phyloP scores from a whole-genome alignment of 2,113 vertebrate genomes.

The Brachyistius frenatus region DNA sequence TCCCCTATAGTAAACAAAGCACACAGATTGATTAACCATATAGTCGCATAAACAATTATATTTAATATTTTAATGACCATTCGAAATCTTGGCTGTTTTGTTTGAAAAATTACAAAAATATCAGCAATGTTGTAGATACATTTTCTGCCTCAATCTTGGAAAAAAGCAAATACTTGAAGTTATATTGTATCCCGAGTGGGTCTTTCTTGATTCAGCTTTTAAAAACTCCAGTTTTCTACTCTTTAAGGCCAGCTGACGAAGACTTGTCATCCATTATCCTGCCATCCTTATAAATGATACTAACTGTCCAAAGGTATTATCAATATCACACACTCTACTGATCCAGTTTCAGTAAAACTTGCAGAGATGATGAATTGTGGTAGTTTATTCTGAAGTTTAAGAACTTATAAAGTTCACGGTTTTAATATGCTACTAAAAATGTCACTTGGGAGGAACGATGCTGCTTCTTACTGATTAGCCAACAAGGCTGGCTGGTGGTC shows the following conservation, averaged over 20 bases:
- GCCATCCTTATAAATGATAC: slow-evolving; percentile 19
- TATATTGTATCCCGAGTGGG: neutral
- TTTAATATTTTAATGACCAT: no score
- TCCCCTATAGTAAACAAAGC: no score
- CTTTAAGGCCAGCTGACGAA: neutral
- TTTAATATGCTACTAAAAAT: slow-evolving; percentile 6
- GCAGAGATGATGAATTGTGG: slow-evolving; percentile 5
- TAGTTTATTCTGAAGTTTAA: neutral
- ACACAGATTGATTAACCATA: no score
- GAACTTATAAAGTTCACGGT: slow-evolving; percentile 3
- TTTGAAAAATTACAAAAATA: neutral
- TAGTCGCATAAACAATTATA: no score
- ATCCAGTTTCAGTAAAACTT: neutral
- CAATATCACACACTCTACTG: slow-evolving; percentile 10
- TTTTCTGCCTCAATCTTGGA: neutral
- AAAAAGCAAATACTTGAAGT: neutral
- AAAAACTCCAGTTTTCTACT: neutral
- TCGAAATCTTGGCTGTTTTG: neutral
- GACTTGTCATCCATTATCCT: slow-evolving; percentile 7
- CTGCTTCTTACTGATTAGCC: slow-evolving; percentile 2
- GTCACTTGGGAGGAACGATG: slow-evolving; percentile 9
- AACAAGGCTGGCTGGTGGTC: neutral
- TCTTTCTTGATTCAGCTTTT: no score
- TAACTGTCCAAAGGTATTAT: slow-evolving; percentile 5
- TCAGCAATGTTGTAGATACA: neutral